Evolutionary conservation across 2,797 vertebrate species (phyloP).

Genomic region (Xenentodon cancila): DNA sequence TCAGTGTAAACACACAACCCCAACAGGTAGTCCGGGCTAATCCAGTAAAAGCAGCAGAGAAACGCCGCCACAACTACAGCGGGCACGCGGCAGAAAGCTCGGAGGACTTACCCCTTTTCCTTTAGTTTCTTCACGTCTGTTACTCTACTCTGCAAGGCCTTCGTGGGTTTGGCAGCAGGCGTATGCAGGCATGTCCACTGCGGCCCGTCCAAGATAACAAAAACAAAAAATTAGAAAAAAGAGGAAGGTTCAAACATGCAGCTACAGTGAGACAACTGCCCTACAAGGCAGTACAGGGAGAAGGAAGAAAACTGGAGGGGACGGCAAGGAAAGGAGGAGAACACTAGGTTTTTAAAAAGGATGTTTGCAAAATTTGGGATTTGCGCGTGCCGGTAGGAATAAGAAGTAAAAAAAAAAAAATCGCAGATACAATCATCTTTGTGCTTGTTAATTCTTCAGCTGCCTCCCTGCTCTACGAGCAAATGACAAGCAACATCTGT

Average conservation of each 20-base stretch:
- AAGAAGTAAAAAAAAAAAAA: conserved; percentile 53
- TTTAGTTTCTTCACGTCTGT: conserved; percentile 30
- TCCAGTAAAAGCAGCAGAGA: conserved; percentile 31
- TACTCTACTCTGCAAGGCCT: conserved; percentile 58
- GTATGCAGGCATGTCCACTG: conserved; percentile 59
- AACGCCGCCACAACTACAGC: too few relatives aligned
- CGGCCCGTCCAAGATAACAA: conserved; percentile 50
- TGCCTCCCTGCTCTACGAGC: conserved; percentile 83
- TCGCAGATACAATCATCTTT: conserved; percentile 33
- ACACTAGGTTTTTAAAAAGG: conserved; percentile 37
- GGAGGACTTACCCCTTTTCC: conserved; percentile 70
- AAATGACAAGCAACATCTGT: conserved; percentile 93
- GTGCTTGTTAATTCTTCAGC: conserved; percentile 74
- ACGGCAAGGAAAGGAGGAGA: conserved; percentile 18
- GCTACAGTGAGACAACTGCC: conserved; percentile 51
- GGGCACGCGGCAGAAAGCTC: too few relatives aligned
- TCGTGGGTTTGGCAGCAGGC: conserved; percentile 58
- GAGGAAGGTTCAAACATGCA: conserved; percentile 50
- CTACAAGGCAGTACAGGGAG: conserved; percentile 45
- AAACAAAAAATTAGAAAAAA: not conserved
- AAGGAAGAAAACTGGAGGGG: conserved; percentile 40
- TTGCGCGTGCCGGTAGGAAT: conserved; percentile 34
- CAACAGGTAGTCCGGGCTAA: conserved; percentile 54
- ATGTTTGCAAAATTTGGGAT: conserved; percentile 65
- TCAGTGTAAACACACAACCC: conserved; percentile 13